Evolutionary conservation across 2,797 vertebrate species (phyloP).

Genomic region (Mormyrus proboscirostris): DNA sequence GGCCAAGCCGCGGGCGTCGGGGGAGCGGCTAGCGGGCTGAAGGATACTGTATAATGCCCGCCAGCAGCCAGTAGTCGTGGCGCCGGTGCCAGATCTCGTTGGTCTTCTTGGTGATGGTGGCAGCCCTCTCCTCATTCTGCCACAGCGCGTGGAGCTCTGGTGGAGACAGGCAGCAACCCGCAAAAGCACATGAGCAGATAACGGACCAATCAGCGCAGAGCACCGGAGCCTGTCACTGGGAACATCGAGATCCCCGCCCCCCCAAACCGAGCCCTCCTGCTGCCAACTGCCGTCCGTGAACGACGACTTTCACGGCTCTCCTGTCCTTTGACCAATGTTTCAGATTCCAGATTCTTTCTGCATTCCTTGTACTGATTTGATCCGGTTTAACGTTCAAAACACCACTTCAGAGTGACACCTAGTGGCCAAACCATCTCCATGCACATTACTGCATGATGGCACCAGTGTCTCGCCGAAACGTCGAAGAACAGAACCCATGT

Average conservation of each 20-base stretch:
- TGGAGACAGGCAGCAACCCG: neutral
- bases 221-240: neutral
- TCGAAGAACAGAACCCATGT: neutral
- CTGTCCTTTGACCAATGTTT: neutral
- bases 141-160: constrained; percentile 90
- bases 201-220: neutral
- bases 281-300: neutral
- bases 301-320: neutral
- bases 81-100: constrained; percentile 98
- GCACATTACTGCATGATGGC: neutral
- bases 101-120: constrained; percentile 95
- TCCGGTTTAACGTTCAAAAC: neutral
- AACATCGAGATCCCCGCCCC: neutral
- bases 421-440: neutral
- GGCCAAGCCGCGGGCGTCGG: neutral
- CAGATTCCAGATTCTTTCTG: neutral
- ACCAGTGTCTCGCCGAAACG: neutral
- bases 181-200: neutral
- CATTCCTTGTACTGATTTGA: neutral
- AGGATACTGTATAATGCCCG: constrained; percentile 99
- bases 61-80: constrained; percentile 95
- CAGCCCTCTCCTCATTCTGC: constrained; percentile 96
- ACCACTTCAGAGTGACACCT: neutral
- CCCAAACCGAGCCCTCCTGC: neutral
- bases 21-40: constrained; percentile 28